phyloP scores from a whole-genome alignment of 2,113 vertebrate genomes.

The Anoura caudifer region DNA sequence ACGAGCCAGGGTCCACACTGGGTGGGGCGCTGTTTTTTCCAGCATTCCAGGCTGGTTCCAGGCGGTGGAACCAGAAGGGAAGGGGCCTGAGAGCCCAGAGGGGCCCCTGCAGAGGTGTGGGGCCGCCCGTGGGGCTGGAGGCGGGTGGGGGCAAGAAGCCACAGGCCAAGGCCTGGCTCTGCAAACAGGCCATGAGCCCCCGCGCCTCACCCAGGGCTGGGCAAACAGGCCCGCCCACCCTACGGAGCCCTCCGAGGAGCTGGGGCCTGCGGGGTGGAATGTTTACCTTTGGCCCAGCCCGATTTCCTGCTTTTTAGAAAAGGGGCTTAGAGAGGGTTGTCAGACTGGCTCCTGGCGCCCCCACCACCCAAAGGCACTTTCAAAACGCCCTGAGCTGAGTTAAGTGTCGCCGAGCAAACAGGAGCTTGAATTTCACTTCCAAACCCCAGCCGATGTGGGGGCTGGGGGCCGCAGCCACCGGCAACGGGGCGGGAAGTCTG shows the following conservation, averaged over 20 bases:
- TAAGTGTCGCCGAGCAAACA: neutral
- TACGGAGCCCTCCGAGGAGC: neutral
- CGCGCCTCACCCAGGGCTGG: neutral
- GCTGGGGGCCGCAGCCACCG: neutral
- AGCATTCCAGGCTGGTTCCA: neutral
- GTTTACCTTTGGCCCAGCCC: conserved; percentile 60
- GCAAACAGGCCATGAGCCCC: neutral
- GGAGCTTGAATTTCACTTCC: conserved; percentile 55
- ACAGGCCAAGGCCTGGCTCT: neutral
- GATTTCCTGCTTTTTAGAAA: conserved; percentile 56
- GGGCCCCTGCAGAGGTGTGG: neutral
- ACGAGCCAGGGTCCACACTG: accelerated
- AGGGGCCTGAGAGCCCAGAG: neutral
- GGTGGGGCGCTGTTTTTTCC: neutral
- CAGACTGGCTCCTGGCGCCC: neutral
- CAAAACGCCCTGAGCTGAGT: neutral
- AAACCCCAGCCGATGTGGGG: neutral
- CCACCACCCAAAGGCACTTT: conserved; percentile 47
- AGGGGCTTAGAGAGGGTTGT: conserved; percentile 26
- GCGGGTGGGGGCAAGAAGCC: neutral
- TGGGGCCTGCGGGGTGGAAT: conserved; percentile 33
- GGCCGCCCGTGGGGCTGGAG: neutral
- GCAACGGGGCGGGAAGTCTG: neutral
- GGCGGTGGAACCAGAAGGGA: neutral
- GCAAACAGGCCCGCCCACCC: neutral